Base-by-base conservation (phyloP, 2,888 invertebrate species). In the Peribatodes rhomboidaria region DNA sequence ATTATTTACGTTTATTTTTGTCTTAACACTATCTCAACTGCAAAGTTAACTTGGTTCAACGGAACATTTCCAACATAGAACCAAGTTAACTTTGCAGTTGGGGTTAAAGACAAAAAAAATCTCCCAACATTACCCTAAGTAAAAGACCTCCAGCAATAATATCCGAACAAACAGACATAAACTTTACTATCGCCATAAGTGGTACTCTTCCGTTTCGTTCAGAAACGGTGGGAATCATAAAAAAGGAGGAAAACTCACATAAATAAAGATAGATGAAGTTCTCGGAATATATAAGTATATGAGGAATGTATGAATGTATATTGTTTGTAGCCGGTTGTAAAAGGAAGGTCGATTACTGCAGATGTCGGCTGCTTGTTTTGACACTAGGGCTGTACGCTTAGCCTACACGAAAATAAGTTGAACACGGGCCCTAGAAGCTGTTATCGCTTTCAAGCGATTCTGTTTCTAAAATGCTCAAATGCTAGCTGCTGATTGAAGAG, bases 261-360 rank as follows among this genome's bases (percentile, higher is more conserved):
- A 78, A 82, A 80, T 80, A 82, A 77, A 73, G 73, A 71, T 73
- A 73, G 74, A 72, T 72, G 69, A 62, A 70, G 69, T 71, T 56
- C 68, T 68, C 65, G 68, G 42, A 52, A 41, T 47, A 39, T 50
- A 56, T 42, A 55, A n/a, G 16, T 54, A 39, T 50, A 56, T 42
- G 44, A 18, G 18, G 42, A 44, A 60, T 53, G 37, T 55, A 55
- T 39, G 20, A 31, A 52, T 62, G 49, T 53, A 54, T 35, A 52
- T 56, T 56, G 42, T 42, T 18, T 56, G 39, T 31, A 13, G 13
- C 7, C n/a, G 35, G 65, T 27, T 56, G 50, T 65, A 60, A 60
- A 60, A 60, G 37, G 37, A 60, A 65, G 54, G 65, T 65, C 65
- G 55, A 37, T 64, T 42, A 44, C 55, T 65, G 65, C 65, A 65